Evolutionary conservation across 2,113 vertebrate species (phyloP), one percentile per base, ranked within the genome.

Genomic region (Ageneiosus marmoratus): DNA sequence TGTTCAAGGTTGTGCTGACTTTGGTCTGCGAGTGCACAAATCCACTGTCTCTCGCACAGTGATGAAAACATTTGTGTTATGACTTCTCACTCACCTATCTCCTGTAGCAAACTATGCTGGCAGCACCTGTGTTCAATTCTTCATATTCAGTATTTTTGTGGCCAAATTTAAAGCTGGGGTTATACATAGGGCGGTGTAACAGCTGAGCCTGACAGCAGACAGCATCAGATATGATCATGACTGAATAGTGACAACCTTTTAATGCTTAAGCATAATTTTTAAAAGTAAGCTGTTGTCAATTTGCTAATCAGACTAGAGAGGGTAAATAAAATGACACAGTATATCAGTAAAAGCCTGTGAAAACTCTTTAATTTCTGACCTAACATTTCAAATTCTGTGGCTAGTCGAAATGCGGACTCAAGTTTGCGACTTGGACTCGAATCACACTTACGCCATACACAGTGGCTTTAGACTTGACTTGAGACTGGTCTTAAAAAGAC

Each of bases 1-100:
- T 37, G 44, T 24, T 82, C 27, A 82, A 82, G 81, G 81, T 82
- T 82, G 81, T 82, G 72, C 56, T 82, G 81, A 82, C 81, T 82
- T 82, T 82, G 56, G 81, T 75, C 11, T 74, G 29, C 3, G 0
- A 82, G 56, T 58, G 46, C 81, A 82, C 56, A 65, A 41, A 63
- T 82, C 72, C 58, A 27, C 72, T 63, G 81, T 65, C 56, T 76
- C 81, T 53, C 46, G 27, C 80, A 63, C 27, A 75, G 27, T 34
- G 80, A 76, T 55, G 73, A 55, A 76, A 76, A 76, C 73, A 44
- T 60, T 27, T 29, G 37, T 41, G 76, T 41, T 78, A n/a, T 0
- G 55, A 58, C 37, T 60, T 60, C 76, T 60, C 56, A 37, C 73
- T 55, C 13, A 8, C 2, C 51, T 76, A 76, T 76, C 55, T 76